These are phyloP conservation scores for Neoascia interrupta DNA, from an alignment of 2,888 invertebrate genomes.

Conservation along the genomic window DNA sequence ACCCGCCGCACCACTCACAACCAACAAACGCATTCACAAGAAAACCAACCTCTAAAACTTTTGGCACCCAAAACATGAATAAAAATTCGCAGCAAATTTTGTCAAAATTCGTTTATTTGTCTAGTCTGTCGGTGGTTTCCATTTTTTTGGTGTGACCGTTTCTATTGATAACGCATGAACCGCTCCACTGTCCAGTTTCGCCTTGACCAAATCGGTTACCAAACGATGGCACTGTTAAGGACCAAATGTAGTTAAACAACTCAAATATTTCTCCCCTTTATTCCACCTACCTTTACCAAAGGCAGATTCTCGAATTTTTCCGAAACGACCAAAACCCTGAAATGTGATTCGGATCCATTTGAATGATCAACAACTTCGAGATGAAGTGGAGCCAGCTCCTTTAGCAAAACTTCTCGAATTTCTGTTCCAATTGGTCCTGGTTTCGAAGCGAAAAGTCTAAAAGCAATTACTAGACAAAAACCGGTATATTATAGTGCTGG, in stretches of 20 bases:
- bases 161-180: slow-evolving; percentile 96
- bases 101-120: background rate
- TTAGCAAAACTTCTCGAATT: slow-evolving; percentile 83
- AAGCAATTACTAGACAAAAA: slow-evolving; percentile 31
- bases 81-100: background rate
- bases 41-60: too few relatives aligned
- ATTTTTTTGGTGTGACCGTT: slow-evolving; percentile 90
- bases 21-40: background rate
- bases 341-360: slow-evolving; percentile 93
- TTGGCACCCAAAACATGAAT: slow-evolving; percentile 2
- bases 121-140: slow-evolving; percentile 80
- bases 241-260: slow-evolving; percentile 70
- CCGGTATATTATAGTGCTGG: too few relatives aligned
- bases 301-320: slow-evolving; percentile 88
- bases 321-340: slow-evolving; percentile 94
- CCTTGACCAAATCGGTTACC: slow-evolving; percentile 89
- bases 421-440: slow-evolving; percentile 81
- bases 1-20: too few relatives aligned
- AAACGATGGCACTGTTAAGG: slow-evolving; percentile 88
- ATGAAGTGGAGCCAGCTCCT: slow-evolving; percentile 85
- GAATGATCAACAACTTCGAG: slow-evolving; percentile 95
- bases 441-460: slow-evolving; percentile 36
- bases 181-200: slow-evolving; percentile 85
- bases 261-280: background rate
- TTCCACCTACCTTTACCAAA: slow-evolving; percentile 86